Conservation (phyloP, 2,888 invertebrate species). For the Melieria picta region DNA sequence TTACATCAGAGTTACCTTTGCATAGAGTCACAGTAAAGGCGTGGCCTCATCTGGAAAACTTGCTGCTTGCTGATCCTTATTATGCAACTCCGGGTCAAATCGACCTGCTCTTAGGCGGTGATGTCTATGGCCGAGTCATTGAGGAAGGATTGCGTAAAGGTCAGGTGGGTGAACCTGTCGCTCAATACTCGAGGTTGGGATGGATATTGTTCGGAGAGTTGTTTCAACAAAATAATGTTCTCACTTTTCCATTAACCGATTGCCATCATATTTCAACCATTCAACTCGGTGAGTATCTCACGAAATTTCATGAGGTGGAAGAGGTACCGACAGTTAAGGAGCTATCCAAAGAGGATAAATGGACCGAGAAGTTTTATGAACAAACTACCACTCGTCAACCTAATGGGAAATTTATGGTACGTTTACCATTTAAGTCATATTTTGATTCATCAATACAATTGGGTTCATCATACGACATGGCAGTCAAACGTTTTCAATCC, state of each 20-base stretch:
- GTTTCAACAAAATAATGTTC: slow-evolving; percentile 17
- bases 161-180: slow-evolving; percentile 14
- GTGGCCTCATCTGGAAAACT: not conserved
- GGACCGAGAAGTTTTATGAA: slow-evolving; percentile 17
- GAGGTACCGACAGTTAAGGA: slow-evolving; percentile 10
- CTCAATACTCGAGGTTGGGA: slow-evolving; percentile 26
- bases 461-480: not conserved
- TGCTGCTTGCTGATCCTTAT: not conserved
- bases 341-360: slow-evolving; percentile 19
- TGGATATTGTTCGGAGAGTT: slow-evolving; percentile 32
- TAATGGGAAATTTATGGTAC: slow-evolving; percentile 16
- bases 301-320: slow-evolving; percentile 1
- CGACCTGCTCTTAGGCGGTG: slow-evolving; percentile 19
- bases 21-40: not conserved
- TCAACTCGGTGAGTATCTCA: not conserved
- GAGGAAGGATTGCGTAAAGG: slow-evolving; percentile 30
- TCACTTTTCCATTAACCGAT: not conserved
- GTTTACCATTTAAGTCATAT: slow-evolving; percentile 14
- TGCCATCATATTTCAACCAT: slow-evolving; percentile 9
- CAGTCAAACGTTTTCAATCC: not conserved
- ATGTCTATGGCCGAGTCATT: slow-evolving; percentile 6
- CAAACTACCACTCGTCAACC: slow-evolving; percentile 14
- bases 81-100: no score
- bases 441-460: not conserved
- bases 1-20: not conserved